Percentiles rank a stretch among this genome's conserved stretches.
Conservation (phyloP, 2,888 invertebrate species). For the Parnassius smintheus region DNA sequence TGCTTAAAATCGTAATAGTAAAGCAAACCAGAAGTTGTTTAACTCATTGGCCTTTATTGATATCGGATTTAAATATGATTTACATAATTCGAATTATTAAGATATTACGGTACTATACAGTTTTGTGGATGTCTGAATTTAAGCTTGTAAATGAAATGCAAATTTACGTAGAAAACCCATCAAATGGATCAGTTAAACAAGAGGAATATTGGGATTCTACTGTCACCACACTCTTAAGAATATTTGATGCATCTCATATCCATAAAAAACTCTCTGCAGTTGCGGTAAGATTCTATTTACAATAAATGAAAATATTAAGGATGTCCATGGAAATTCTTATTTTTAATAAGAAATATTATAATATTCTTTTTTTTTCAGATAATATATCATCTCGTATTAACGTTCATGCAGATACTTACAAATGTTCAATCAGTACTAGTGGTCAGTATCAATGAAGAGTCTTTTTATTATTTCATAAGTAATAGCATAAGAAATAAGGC, state of each 20-base stretch:
- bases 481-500: too few relatives aligned
- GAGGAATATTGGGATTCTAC: constrained; percentile 1
- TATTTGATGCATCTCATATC: constrained; percentile 2
- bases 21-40: not conserved
- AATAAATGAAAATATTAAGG: too few relatives aligned
- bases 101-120: not conserved
- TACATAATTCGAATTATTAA: constrained; percentile 12
- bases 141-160: too few relatives aligned
- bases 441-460: not conserved
- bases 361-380: not conserved
- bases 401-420: constrained; percentile 3
- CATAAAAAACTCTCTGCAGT: constrained; percentile 1
- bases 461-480: too few relatives aligned
- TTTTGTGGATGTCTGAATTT: not conserved
- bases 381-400: constrained; percentile 1
- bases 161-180: not conserved
- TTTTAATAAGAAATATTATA: too few relatives aligned
- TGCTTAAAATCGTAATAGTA: not conserved
- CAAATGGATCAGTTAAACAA: not conserved
- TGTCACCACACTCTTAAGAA: not conserved
- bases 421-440: constrained; percentile 11
- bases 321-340: too few relatives aligned
- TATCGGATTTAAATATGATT: constrained; percentile 6
- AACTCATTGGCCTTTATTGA: not conserved
- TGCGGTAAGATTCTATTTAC: not conserved